Evolutionary conservation across 2,888 invertebrate genomes (phyloP).

Genomic region (Dusona sp.): DNA sequence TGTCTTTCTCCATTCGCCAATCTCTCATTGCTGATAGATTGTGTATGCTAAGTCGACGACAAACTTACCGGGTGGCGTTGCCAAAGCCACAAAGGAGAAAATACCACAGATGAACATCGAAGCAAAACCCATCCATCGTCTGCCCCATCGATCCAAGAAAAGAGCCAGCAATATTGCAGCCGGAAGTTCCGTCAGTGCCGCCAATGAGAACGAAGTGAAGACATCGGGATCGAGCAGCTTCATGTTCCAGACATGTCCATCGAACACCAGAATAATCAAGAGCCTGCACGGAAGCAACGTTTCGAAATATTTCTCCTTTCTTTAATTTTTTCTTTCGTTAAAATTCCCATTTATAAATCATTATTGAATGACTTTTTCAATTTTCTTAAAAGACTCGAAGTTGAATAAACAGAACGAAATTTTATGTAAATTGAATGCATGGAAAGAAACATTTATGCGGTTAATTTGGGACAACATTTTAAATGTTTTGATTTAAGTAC

Average conservation of each 20-base stretch:
- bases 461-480: no score
- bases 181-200: constrained; percentile 93
- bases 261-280: constrained; percentile 94
- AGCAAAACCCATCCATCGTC: constrained; percentile 94
- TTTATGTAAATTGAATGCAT: not conserved
- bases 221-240: constrained; percentile 93
- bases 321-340: not conserved
- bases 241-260: constrained; percentile 95
- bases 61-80: constrained; percentile 89
- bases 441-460: not conserved
- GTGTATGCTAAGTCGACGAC: not conserved
- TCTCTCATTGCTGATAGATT: constrained; percentile 7
- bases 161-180: constrained; percentile 93
- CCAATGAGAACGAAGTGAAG: constrained; percentile 93
- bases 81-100: constrained; percentile 91
- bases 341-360: not conserved
- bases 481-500: not conserved
- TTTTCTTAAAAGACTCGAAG: no score
- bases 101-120: constrained; percentile 92
- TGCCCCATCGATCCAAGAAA: constrained; percentile 92
- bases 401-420: no score
- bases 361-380: no score
- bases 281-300: constrained; percentile 85
- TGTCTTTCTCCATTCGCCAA: not conserved
- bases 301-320: not conserved